A percentile compares a stretch with the other conserved stretches of the same genome.
These are phyloP conservation scores for Drosophila pruinosa DNA, from an alignment of 1,140 invertebrate genomes.

Conservation along the genomic window DNA sequence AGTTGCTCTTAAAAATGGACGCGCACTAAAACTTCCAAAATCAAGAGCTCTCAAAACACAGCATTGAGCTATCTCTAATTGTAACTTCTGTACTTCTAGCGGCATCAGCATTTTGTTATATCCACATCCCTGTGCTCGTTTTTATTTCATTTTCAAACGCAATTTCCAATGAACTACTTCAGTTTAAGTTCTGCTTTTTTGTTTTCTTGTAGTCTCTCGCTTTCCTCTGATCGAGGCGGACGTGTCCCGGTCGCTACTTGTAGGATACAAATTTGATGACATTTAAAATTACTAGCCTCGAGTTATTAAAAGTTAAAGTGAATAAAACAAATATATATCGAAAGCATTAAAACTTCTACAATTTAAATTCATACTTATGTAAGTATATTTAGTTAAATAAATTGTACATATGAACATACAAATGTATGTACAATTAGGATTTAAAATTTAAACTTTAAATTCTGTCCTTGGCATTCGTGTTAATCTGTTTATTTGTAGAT, in stretches of 20 bases:
- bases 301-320: neutral
- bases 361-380: no score
- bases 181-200: neutral
- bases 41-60: no score
- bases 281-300: neutral
- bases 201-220: slow-evolving; percentile 2
- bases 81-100: neutral
- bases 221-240: slow-evolving; percentile 11
- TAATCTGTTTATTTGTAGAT: no score
- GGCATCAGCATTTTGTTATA: slow-evolving; percentile 6
- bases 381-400: no score
- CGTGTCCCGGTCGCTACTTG: neutral
- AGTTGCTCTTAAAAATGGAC: no score
- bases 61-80: neutral
- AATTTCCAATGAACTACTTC: neutral
- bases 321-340: neutral
- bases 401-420: neutral
- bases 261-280: neutral
- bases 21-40: no score
- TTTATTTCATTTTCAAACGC: neutral
- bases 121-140: neutral
- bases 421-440: no score
- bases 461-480: no score
- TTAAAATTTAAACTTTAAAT: no score
- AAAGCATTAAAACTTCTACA: neutral